phyloP scores from a whole-genome alignment of 2,888 invertebrate genomes.

The Drepana falcataria region DNA sequence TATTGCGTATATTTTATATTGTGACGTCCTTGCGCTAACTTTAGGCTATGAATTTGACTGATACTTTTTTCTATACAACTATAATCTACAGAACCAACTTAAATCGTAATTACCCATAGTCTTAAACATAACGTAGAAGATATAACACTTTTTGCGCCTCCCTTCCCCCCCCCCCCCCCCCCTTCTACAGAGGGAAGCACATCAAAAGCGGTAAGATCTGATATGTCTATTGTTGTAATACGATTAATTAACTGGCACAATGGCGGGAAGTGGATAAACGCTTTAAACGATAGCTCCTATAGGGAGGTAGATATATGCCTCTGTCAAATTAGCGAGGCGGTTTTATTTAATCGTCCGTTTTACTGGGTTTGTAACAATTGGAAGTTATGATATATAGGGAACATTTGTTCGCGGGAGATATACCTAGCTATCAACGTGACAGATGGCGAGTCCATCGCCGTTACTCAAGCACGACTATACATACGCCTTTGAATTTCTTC shows the following conservation, averaged over 20 bases:
- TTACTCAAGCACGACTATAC: no score
- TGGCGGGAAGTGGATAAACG: slow-evolving; percentile 3
- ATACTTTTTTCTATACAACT: neutral
- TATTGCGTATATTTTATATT: slow-evolving; percentile 1
- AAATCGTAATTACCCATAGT: no score
- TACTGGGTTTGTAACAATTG: neutral
- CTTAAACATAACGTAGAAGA: no score
- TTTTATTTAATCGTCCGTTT: neutral
- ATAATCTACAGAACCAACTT: neutral
- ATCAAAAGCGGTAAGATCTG: slow-evolving; percentile 15
- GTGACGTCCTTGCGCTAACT: no score
- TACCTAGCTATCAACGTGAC: no score
- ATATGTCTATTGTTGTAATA: slow-evolving; percentile 26
- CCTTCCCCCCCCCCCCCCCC: neutral
- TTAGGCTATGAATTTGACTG: no score
- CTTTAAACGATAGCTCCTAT: neutral
- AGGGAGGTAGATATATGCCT: neutral
- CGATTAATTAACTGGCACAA: slow-evolving; percentile 33
- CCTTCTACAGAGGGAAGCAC: slow-evolving; percentile 3
- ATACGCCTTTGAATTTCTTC: no score
- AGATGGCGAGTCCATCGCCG: no score
- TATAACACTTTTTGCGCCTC: no score
- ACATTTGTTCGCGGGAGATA: no score
- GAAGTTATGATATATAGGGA: no score
- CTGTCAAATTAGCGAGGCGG: neutral